phyloP scores from a whole-genome alignment of 1,140 invertebrate genomes.

The Scaptomyza hsui region DNA sequence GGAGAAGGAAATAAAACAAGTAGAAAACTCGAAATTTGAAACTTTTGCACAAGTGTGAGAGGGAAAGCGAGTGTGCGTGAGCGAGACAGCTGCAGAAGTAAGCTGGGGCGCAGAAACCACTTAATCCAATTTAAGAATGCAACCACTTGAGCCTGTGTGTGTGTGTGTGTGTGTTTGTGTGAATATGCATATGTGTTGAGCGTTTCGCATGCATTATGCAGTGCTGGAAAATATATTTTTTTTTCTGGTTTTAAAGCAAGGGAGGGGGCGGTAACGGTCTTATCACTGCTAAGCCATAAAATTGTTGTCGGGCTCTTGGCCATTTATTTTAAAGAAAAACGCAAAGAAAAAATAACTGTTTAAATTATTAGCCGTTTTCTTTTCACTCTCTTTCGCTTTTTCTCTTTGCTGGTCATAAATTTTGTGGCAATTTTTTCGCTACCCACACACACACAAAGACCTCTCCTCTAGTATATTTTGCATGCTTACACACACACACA shows the following conservation, averaged over 20 bases:
- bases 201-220: conserved; percentile 28
- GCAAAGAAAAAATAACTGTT: conserved; percentile 52
- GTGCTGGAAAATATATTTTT: conserved; percentile 10
- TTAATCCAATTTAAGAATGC: conserved; percentile 81
- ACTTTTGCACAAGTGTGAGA: conserved; percentile 36
- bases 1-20: conserved; percentile 37
- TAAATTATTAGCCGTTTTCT: conserved; percentile 60
- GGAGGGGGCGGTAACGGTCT: conserved; percentile 23
- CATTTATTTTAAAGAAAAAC: conserved; percentile 37
- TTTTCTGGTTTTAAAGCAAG: conserved; percentile 47
- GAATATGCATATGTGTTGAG: conserved; percentile 42
- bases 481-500: conserved; percentile 39
- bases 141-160: conserved; percentile 61
- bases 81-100: conserved; percentile 19
- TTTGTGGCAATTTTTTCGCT: conserved; percentile 53
- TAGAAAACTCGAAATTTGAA: conserved; percentile 31
- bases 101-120: conserved; percentile 59
- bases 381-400: not conserved
- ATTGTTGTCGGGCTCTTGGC: conserved; percentile 39
- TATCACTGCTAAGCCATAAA: conserved; percentile 59
- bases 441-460: not conserved
- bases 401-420: conserved; percentile 61
- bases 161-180: not conserved
- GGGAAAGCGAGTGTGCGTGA: not conserved
- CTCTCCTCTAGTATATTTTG: conserved; percentile 33